Evolutionary conservation across 2,888 invertebrate genomes (phyloP), one percentile per base, ranked within the genome.

Genomic region (Sarcophaga carnaria): DNA sequence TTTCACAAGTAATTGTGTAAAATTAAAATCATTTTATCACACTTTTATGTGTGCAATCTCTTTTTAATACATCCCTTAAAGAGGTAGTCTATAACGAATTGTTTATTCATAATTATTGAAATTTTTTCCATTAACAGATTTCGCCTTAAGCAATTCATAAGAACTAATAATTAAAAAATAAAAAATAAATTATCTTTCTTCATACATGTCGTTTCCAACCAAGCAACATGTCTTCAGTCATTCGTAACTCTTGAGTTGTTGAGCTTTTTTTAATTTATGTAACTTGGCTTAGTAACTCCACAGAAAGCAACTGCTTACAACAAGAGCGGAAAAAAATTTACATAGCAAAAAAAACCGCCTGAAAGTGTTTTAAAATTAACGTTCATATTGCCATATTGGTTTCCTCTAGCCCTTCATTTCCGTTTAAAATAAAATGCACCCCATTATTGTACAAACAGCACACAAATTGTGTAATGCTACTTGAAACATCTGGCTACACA

Each of bases 401-500:
- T 17, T 54, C 17, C 17, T 12, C 10, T 37, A 37, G 37, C 37
- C 37, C 37, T 37, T 6, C 37, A 37, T 37, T 37, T 37, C 49
- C 49, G 11, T 49, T 14, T 49, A 12, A 49, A 49, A 14, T 49
- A 49, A 49, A 14, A 14, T 49, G 11, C 49, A 14, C 14, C 49
- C 14, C 49, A 49, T 14, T 14, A 49, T 11, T 49, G 11, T 11
- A 49, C 4, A 17, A 60, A 60, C 27, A 27, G 0, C 3, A 27
- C 6, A 6, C 59, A 10, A n/a, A n/a, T 27, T 64, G 25, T 64
- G 11, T 12, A 8, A 45, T 22, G 12, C 0, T 60, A 22, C 17
- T 69, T 20, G 0, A 17, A 54, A 4, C 67, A 54, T 75, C 69
- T 80, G 83, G 83, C 59, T 64, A 70, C 70, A 3, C 20, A n/a